Evolutionary conservation across 2,113 vertebrate species (phyloP).

Genomic region (Morone chrysops): DNA sequence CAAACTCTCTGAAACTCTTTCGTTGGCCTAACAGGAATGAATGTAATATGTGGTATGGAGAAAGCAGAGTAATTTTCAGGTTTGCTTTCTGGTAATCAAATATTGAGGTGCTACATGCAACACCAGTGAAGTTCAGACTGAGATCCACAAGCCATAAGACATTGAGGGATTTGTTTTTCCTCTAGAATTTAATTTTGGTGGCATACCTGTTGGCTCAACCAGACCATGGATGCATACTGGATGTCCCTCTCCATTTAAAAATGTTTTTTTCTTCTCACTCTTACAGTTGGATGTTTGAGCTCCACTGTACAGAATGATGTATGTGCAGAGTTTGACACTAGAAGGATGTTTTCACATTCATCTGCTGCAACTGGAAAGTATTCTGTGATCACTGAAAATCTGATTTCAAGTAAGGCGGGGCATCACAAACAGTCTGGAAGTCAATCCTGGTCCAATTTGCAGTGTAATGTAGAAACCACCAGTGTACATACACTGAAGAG

Average conservation of each 20-base stretch:
- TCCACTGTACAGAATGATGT: too few species aligned
- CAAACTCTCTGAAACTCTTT: conserved; percentile 74
- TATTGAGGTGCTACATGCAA: conserved; percentile 22
- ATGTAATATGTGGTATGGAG: conserved; percentile 25
- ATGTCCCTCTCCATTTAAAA: not conserved
- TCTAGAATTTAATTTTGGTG: conserved; percentile 12
- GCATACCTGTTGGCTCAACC: not conserved
- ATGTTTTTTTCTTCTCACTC: too few species aligned
- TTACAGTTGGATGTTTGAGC: too few species aligned
- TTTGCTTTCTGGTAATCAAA: conserved; percentile 57
- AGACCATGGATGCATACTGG: not conserved
- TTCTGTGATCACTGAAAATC: too few species aligned
- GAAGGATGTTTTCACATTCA: too few species aligned
- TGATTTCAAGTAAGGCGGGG: too few species aligned
- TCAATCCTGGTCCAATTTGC: too few species aligned
- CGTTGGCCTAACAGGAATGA: conserved; percentile 11
- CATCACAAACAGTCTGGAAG: too few species aligned
- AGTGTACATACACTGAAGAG: too few species aligned
- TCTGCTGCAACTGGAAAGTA: too few species aligned
- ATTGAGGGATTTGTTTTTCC: conserved; percentile 8
- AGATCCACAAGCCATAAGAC: conserved; percentile 11
- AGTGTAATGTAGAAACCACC: too few species aligned
- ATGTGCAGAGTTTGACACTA: too few species aligned
- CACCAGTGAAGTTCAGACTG: not conserved
- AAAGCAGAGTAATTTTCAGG: conserved; percentile 45